Evolutionary conservation across 1,140 invertebrate genomes (phyloP), one percentile per base, ranked within the genome.

Genomic region (Phthorimaea operculella): DNA sequence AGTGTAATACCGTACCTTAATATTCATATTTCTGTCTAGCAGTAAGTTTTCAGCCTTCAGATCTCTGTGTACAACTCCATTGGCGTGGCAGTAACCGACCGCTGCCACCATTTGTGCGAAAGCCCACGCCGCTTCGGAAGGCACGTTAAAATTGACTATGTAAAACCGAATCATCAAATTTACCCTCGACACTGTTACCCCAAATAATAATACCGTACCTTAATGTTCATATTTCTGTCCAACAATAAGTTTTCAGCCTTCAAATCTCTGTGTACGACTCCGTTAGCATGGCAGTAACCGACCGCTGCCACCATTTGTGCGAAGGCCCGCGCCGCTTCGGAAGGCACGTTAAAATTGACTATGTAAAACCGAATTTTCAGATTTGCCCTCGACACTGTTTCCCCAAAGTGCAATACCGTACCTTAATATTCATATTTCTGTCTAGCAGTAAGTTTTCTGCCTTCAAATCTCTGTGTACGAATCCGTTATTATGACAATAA

Each of bases 391-490:
- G n/a, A n/a, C n/a, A n/a, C n/a, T n/a, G n/a, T n/a, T n/a, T n/a
- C n/a, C n/a, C n/a, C n/a, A 28, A 28, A 6, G 6, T 28, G 6
- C 6, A 6, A 28, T 4, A 2, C 21, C 21, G 42, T 39, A 80
- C 89, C 88, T 98, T 98, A 39, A 98, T 96, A 75, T 97, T 96
- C 88, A 96, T 93, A 73, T 97, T 91, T 56, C 91, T 91, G 82
- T 98, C 96, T 57, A 99, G 87, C 50, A 99, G 86, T 45, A 99
- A 87, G 87, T 99, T 99, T 87, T 98, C 97, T 18, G 96, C 96
- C 87, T 99, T 99, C 56, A 99, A 89, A 88, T 99, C 97, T 67
- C 97, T 89, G 87, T 99, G 97, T 45, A 98, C 97, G 39, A 99
- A 93, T 17, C 94, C 92, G 58, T 92, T 91, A 48, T 91, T 90